Base-by-base conservation (phyloP, 2,797 vertebrate species). In the Melopsittacus undulatus region DNA sequence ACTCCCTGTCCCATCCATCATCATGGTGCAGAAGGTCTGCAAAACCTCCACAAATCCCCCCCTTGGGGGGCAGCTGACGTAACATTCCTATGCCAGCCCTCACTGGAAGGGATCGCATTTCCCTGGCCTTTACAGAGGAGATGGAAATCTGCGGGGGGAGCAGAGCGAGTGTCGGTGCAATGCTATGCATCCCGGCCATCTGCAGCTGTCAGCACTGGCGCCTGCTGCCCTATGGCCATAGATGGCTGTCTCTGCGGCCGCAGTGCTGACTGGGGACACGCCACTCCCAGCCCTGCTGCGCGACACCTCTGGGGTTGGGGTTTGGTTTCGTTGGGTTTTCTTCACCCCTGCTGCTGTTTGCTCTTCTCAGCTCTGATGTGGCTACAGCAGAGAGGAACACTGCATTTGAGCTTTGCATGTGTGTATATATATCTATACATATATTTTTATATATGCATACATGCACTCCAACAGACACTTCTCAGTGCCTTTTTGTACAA, bases 161-260 rank as follows among this genome's bases (percentile, higher is more conserved):
- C 22, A 12, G 61, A 93, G 90, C 10, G n/a, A 14, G 56, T 57
- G 56, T 34, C 10, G 7, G n/a, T 57, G 56, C 66, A 88, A 93
- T 89, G 86, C 17, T 69, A 90, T 0, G 6, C 81, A 95, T 90
- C 80, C 45, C 42, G 2, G 63, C 96, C 96, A 98, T 98, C 96
- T 74, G 96, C 97, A 98, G 97, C 98, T 98, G 98, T 97, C 98
- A 96, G 91, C 18, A 43, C 79, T 86, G 74, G 94, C 98, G 98
- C 98, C 98, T 98, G 98, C 98, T 98, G 97, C 97, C 97, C 98
- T 85, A 13, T 97, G 92, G 90, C 98, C 98, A 97, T 98, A 98
- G 96, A 98, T 96, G 97, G 98, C 80, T 92, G 90, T 96, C 85
- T 97, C 77, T 11, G 69, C 91, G 52, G 40, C 61, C 2, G 9